These are phyloP conservation scores for Tupiocoris notatus DNA, from an alignment of 2,888 invertebrate genomes.

Conservation along the genomic window DNA sequence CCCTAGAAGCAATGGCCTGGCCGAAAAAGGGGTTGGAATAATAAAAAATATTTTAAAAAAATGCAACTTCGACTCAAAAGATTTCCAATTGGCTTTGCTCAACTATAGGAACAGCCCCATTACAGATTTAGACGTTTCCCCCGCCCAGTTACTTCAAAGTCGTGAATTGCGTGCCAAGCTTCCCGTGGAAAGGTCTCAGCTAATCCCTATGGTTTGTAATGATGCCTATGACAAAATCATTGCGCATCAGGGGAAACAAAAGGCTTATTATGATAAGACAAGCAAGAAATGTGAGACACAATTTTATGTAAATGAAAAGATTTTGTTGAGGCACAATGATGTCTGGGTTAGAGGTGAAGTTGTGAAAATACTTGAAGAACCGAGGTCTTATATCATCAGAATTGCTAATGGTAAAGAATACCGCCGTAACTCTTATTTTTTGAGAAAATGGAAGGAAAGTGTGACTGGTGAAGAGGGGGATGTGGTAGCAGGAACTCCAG, in stretches of 20 bases:
- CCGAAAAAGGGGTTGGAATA: neutral
- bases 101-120: constrained; percentile 1
- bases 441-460: neutral
- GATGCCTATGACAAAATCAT: neutral
- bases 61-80: neutral
- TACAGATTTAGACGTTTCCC: neutral
- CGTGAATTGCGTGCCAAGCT: neutral
- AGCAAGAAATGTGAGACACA: neutral
- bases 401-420: neutral
- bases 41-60: neutral
- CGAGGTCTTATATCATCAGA: neutral
- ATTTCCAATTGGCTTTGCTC: neutral
- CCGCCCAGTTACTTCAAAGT: neutral
- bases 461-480: neutral
- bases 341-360: neutral
- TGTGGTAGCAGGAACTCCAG: neutral
- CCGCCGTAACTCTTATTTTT: neutral
- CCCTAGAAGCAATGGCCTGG: constrained; percentile 11
- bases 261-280: neutral
- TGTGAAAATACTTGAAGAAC: neutral
- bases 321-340: neutral
- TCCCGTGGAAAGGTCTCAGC: neutral
- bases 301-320: neutral
- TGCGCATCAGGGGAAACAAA: neutral
- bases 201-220: neutral